Evolutionary conservation across 2,888 invertebrate genomes (phyloP), one percentile per base, ranked within the genome.

Genomic region (Himalopsyche japonica): DNA sequence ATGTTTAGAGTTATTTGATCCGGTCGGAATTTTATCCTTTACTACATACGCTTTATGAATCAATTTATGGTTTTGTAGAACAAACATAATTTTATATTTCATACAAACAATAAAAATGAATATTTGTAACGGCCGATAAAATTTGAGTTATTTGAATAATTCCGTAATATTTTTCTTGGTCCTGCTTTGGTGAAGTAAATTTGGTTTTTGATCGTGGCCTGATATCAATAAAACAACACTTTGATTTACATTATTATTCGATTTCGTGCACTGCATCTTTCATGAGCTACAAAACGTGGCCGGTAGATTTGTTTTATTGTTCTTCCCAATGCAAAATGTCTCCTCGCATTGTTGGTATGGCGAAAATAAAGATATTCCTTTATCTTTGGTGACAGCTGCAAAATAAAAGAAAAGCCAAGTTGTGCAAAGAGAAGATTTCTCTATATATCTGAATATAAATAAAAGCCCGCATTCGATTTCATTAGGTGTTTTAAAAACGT

Each of bases 211-310:
- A 47, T 79, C 80, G 34, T 24, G 77, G 78, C 82, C 80, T 78
- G 79, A 84, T 86, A 86, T 86, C 86, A 86, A 86, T 86, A 86
- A 86, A 86, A 82, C 81, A 86, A 47, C 84, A 78, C 84, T 86
- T 81, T 86, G 84, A 86, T 86, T 84, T 86, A 81, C 86, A 86
- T 86, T 82, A 86, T 86, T 86, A 86, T 86, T 82, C 86, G 27
- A 84, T 82, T 81, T 70, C 82, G 86, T 82, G 82, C 43, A 81
- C 43, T 86, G 84, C 86, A 86, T 86, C 84, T 84, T 86, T 86
- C 84, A 86, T 86, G 86, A 86, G 86, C 27, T 70, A 47, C 80
- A 34, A 57, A 49, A 76, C 48, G 76, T 78, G 83, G 48, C 30
- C 80, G 49, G 27, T 70, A 70, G 80, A 57, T 57, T 57, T 57